These are phyloP conservation scores for Napeogenes sylphis DNA, from an alignment of 2,888 invertebrate genomes.

Conservation along the genomic window DNA sequence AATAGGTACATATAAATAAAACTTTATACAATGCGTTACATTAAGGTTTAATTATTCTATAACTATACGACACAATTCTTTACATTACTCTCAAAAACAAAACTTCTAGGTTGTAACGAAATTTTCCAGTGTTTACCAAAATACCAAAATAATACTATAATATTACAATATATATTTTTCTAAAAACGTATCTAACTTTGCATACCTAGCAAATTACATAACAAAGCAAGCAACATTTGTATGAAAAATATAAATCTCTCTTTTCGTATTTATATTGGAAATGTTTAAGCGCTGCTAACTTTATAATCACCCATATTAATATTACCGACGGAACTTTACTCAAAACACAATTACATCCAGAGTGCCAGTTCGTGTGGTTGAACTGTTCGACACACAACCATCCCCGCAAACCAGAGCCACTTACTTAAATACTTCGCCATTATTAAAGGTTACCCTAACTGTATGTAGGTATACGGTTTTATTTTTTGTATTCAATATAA, in stretches of 20 bases:
- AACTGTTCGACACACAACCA: too few species aligned
- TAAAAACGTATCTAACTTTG: not conserved
- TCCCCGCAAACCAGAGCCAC: too few species aligned
- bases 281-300: not conserved
- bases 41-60: conserved; percentile 2
- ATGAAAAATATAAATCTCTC: not conserved
- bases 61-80: conserved; percentile 1
- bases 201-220: not conserved
- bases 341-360: not conserved
- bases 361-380: too few species aligned
- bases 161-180: conserved; percentile 1
- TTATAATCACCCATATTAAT: not conserved
- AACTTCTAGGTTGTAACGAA: conserved; percentile 1
- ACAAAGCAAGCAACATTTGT: not conserved
- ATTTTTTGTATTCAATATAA: too few species aligned
- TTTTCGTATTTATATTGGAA: not conserved
- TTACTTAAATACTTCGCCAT: too few species aligned
- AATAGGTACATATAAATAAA: not conserved
- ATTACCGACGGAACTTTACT: not conserved
- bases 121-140: not conserved
- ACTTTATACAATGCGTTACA: not conserved
- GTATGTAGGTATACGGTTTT: too few species aligned
- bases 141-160: not conserved
- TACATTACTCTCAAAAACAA: not conserved
- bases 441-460: too few species aligned